Evolutionary conservation across 2,888 invertebrate species (phyloP).

Genomic region (Hartigia nigra): DNA sequence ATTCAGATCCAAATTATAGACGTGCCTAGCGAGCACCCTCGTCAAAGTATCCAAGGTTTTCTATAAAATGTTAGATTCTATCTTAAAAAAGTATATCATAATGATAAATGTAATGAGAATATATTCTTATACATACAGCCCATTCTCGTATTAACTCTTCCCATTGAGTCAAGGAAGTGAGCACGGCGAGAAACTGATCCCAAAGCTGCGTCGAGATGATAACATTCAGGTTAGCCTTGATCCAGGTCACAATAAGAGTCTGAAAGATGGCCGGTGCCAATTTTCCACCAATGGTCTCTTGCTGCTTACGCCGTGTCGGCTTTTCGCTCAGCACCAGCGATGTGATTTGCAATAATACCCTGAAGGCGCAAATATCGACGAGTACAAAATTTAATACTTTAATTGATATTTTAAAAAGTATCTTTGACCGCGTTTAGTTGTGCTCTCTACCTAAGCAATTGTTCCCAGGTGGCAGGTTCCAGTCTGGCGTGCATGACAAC

Average conservation of each 20-base stretch:
- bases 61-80: constrained; percentile 62
- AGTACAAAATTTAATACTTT: not conserved
- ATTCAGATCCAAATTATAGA: constrained; percentile 92
- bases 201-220: constrained; percentile 89
- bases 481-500: constrained; percentile 97
- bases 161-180: constrained; percentile 91
- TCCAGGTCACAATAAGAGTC: constrained; percentile 97
- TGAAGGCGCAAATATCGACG: constrained; percentile 24
- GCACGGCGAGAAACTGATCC: constrained; percentile 91
- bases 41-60: constrained; percentile 98
- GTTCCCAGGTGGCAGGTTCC: constrained; percentile 91
- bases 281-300: constrained; percentile 76
- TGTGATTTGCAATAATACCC: constrained; percentile 90
- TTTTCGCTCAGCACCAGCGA: constrained; percentile 86
- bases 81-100: not conserved
- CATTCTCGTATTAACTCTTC: constrained; percentile 95
- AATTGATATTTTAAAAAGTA: not conserved
- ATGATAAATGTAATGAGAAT: not conserved
- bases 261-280: constrained; percentile 89
- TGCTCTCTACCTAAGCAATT: constrained; percentile 55
- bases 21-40: constrained; percentile 92
- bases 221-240: constrained; percentile 95
- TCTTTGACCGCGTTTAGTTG: not conserved
- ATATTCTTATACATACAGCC: constrained; percentile 77
- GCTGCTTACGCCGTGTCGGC: constrained; percentile 80